A percentile compares a stretch with the other conserved stretches of the same genome.
Evolutionary conservation across 1,140 invertebrate species (phyloP).

Genomic region (Heterodera carotae): DNA sequence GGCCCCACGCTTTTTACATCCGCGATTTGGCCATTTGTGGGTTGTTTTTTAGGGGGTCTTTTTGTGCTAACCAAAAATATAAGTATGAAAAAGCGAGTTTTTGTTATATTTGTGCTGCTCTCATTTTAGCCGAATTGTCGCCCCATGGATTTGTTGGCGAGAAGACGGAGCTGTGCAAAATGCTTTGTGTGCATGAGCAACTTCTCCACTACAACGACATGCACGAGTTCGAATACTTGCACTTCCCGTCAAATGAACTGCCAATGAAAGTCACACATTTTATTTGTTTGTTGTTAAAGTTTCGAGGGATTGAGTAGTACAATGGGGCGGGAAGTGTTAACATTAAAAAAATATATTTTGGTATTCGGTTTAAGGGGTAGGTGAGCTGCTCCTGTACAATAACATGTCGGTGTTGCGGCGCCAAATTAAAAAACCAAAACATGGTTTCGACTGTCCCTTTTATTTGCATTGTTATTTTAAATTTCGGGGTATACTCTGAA

Average conservation of each 20-base stretch:
- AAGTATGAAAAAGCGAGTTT: too few relatives aligned
- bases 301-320: too few relatives aligned
- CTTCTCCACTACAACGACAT: slow-evolving; percentile 26
- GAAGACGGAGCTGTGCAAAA: slow-evolving; percentile 38
- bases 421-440: too few relatives aligned
- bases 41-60: background rate
- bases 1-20: slow-evolving; percentile 10
- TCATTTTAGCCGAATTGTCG: slow-evolving; percentile 12
- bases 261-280: slow-evolving; percentile 44
- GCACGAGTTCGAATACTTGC: slow-evolving; percentile 51
- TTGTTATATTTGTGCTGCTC: background rate
- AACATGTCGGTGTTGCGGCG: too few relatives aligned
- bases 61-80: background rate
- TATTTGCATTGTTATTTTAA: slow-evolving; percentile 33
- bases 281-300: background rate
- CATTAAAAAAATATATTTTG: too few relatives aligned
- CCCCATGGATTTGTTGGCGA: slow-evolving; percentile 4
- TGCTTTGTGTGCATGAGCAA: slow-evolving; percentile 33
- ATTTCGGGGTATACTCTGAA: background rate
- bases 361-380: too few relatives aligned
- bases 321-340: too few relatives aligned
- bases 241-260: slow-evolving; percentile 33
- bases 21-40: slow-evolving; percentile 15
- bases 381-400: too few relatives aligned
- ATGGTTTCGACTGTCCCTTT: background rate